Evolutionary conservation across 2,888 invertebrate genomes (phyloP).

Genomic region (Aphidius colemani): DNA sequence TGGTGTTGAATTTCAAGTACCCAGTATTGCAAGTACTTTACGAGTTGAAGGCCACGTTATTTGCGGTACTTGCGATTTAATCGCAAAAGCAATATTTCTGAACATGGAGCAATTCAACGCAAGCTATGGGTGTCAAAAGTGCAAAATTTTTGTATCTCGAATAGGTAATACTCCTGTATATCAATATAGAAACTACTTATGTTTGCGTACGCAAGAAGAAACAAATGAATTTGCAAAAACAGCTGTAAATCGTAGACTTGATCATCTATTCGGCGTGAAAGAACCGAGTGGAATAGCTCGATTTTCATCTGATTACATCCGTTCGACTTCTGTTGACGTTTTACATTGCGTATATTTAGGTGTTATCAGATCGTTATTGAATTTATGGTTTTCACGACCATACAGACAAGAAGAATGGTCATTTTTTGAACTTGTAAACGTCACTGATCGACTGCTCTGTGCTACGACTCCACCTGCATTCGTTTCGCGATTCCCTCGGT

Average conservation of each 20-base stretch:
- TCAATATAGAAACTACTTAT: neutral
- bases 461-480: constrained; percentile 20
- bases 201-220: neutral
- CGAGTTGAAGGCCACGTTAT: neutral
- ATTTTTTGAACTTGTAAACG: neutral
- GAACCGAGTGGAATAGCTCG: constrained; percentile 13
- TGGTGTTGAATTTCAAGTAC: neutral
- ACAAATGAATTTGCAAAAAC: neutral
- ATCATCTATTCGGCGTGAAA: constrained; percentile 20
- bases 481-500: constrained; percentile 18
- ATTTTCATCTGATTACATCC: constrained; percentile 20
- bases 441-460: constrained; percentile 15
- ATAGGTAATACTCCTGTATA: neutral
- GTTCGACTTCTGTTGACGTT: constrained; percentile 14
- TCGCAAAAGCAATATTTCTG: constrained; percentile 9
- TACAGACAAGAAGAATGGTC: constrained; percentile 10
- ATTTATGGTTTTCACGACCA: constrained; percentile 14
- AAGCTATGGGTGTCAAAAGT: constrained; percentile 17
- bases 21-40: neutral
- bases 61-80: constrained; percentile 14
- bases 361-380: constrained; percentile 7
- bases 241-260: neutral
- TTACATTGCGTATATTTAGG: constrained; percentile 24
- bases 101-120: constrained; percentile 18
- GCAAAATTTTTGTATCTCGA: neutral